These are phyloP conservation scores for Spermophilus dauricus DNA, from an alignment of 2,113 vertebrate genomes.

Conservation along the genomic window DNA sequence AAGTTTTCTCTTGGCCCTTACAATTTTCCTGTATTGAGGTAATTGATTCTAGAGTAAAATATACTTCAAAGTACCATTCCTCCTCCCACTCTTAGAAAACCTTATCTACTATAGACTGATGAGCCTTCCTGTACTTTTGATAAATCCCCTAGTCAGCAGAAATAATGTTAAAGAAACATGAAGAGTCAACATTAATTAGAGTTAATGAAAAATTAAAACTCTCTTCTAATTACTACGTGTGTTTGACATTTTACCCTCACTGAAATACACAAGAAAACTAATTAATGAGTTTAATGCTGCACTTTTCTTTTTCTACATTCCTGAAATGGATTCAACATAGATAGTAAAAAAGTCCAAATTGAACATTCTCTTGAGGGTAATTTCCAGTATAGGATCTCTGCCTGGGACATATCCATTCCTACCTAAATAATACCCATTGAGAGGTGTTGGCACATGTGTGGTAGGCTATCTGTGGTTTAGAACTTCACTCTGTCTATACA, in stretches of 20 bases:
- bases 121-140: conserved; percentile 31
- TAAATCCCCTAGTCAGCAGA: conserved; percentile 76
- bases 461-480: not conserved
- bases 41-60: conserved; percentile 45
- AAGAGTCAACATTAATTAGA: conserved; percentile 85
- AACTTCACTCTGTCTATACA: not conserved
- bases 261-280: conserved; percentile 80
- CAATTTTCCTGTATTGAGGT: conserved; percentile 9
- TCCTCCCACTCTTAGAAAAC: not conserved
- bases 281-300: conserved; percentile 13
- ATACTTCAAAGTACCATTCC: conserved; percentile 28
- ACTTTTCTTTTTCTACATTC: conserved; percentile 54
- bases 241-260: conserved; percentile 73
- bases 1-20: not conserved
- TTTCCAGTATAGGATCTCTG: not conserved
- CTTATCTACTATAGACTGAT: conserved; percentile 50
- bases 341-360: conserved; percentile 28
- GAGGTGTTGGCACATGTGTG: not conserved
- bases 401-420: not conserved
- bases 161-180: conserved; percentile 81
- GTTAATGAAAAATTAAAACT: conserved; percentile 84
- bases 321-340: conserved; percentile 57
- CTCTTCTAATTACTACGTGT: conserved; percentile 77
- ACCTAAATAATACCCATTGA: not conserved
- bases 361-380: not conserved